A percentile compares a stretch with the other conserved stretches of the same genome.
These are phyloP conservation scores for Aphis craccivora DNA, from an alignment of 1,140 invertebrate genomes.

Conservation along the genomic window DNA sequence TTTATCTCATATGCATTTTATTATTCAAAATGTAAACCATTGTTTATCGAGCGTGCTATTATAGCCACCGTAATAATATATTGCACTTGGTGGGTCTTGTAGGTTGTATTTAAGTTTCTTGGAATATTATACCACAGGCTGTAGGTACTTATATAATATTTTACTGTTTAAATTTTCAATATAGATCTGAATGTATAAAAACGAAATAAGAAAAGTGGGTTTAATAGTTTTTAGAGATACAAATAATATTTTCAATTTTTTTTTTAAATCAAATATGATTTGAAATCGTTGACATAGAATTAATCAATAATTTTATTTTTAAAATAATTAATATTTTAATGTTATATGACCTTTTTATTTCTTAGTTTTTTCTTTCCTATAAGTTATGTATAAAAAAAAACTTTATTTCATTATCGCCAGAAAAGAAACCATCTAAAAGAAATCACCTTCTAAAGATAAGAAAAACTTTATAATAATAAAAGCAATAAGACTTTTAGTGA, in stretches of 20 bases:
- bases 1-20: not conserved
- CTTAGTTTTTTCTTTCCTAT: not conserved
- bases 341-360: not conserved
- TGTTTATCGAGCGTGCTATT: not conserved
- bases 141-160: not conserved
- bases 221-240: not conserved
- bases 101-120: not conserved
- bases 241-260: not conserved
- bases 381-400: not conserved
- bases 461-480: not conserved
- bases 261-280: not conserved
- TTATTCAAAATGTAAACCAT: slow-evolving; percentile 8
- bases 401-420: not conserved
- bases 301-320: not conserved
- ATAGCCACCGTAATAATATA: not conserved
- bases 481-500: not conserved
- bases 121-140: not conserved
- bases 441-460: not conserved
- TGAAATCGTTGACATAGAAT: not conserved
- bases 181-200: not conserved
- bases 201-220: not conserved
- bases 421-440: too few species aligned
- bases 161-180: not conserved
- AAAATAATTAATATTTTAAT: not conserved
- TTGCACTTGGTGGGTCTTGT: not conserved